Evolutionary conservation across 2,888 invertebrate species (phyloP), one percentile per base, ranked within the genome.

Genomic region (Noctua fimbriata): DNA sequence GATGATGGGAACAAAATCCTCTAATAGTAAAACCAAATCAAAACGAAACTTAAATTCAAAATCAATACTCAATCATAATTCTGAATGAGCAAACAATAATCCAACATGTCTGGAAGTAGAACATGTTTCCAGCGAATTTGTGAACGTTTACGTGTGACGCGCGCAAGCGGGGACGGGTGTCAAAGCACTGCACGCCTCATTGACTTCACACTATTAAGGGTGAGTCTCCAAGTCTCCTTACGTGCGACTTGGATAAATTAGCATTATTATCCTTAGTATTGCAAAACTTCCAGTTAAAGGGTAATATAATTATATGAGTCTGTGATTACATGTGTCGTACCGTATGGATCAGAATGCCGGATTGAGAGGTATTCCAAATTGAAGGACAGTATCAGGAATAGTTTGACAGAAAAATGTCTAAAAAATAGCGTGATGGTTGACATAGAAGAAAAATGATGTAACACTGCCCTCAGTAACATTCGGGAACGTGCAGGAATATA

Each of bases 141-240:
- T 81, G 81, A 84, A 86, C 81, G 70, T 58, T 82, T 75, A 77
- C 83, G 69, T 75, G 65, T 76, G 79, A 86, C 67, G 44, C 44
- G 67, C 67, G 14, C 32, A 36, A 24, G n/a, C 79, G 69, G 41
- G 79, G 81, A 47, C 84, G 84, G 70, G 84, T 84, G 84, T 86
- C 86, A 86, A 76, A 86, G 87, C 77, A 69, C 71, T 78, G 87
- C 52, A 78, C 77, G 86, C 77, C 76, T 86, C 86, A 79, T 86
- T 86, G 81, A 79, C 79, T 86, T 36, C 83, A 72, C 78, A 83
- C 78, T 86, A 78, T 71, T 81, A 81, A 58, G 84, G 87, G 75
- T 41, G 10, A 18, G 77, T 84, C 47, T 55, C 21, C 36, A 65
- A 21, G 1, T 5, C 14, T 18, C 49, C 47, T 14, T 24, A 52